phyloP scores from a whole-genome alignment of 2,888 invertebrate species.

The Netelia virgata region DNA sequence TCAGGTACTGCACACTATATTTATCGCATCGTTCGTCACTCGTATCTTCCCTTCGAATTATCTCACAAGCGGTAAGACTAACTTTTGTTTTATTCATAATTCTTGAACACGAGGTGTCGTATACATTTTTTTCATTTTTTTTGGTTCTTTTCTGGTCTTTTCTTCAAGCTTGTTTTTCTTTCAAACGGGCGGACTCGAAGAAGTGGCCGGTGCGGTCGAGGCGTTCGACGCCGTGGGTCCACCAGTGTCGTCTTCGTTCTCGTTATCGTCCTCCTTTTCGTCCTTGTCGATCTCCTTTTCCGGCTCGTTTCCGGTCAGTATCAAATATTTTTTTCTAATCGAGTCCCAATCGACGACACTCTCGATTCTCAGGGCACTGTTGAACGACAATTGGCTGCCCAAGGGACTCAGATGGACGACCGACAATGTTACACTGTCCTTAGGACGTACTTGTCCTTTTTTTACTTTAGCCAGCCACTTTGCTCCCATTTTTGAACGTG shows the following conservation, averaged over 20 bases:
- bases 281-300: slow-evolving; percentile 82
- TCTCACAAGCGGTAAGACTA: slow-evolving; percentile 23
- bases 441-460: slow-evolving; percentile 85
- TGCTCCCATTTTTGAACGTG: slow-evolving; percentile 86
- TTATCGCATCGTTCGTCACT: neutral
- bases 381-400: slow-evolving; percentile 94
- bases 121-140: slow-evolving; percentile 27
- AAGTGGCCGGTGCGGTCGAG: slow-evolving; percentile 76
- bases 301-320: slow-evolving; percentile 89
- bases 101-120: slow-evolving; percentile 61
- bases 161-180: neutral
- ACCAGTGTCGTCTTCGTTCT: slow-evolving; percentile 78
- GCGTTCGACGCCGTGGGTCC: slow-evolving; percentile 79
- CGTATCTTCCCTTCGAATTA: slow-evolving; percentile 4
- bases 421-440: slow-evolving; percentile 90
- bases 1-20: slow-evolving; percentile 13
- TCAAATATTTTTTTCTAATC: slow-evolving; percentile 95
- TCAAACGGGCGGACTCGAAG: slow-evolving; percentile 79
- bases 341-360: slow-evolving; percentile 96
- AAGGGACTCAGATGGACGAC: slow-evolving; percentile 93
- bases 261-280: slow-evolving; percentile 79
- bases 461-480: slow-evolving; percentile 86
- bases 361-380: slow-evolving; percentile 92
- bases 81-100: slow-evolving; percentile 33
- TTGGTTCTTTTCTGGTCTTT: slow-evolving; percentile 15